phyloP scores from a whole-genome alignment of 2,888 invertebrate species.

The Leistus spinibarbis region DNA sequence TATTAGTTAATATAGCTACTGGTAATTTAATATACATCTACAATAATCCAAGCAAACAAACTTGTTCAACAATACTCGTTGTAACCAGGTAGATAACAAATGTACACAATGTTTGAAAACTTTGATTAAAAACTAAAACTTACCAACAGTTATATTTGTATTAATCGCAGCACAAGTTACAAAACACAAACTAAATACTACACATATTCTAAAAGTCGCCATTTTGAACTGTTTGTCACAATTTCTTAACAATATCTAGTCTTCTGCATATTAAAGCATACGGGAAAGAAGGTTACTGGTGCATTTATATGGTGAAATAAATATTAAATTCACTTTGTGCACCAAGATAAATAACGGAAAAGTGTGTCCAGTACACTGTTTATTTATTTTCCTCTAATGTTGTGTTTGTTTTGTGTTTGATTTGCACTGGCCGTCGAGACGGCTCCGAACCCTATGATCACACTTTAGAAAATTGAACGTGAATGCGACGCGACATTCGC shows the following conservation, averaged over 20 bases:
- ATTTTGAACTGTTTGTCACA: background rate
- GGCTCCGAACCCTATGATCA: background rate
- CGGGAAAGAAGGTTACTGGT: background rate
- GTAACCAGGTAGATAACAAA: constrained; percentile 1
- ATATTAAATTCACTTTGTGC: constrained; percentile 8
- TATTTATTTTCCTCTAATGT: background rate
- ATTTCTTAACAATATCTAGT: background rate
- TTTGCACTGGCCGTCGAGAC: background rate
- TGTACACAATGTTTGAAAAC: background rate
- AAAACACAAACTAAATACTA: background rate
- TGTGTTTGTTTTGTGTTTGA: background rate
- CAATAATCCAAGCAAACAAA: too few relatives aligned
- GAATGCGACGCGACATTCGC: background rate
- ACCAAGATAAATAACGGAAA: background rate
- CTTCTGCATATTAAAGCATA: background rate
- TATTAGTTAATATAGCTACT: too few relatives aligned
- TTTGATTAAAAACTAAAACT: background rate
- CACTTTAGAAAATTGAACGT: constrained; percentile 3
- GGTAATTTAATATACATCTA: too few relatives aligned
- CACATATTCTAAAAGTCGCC: background rate
- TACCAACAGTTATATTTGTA: constrained; percentile 3
- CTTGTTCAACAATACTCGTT: too few relatives aligned
- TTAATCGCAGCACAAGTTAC: background rate
- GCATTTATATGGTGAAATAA: constrained; percentile 15
- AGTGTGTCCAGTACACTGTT: background rate